Evolutionary conservation across 2,797 vertebrate species (phyloP).

Genomic region (Danio kyathit): DNA sequence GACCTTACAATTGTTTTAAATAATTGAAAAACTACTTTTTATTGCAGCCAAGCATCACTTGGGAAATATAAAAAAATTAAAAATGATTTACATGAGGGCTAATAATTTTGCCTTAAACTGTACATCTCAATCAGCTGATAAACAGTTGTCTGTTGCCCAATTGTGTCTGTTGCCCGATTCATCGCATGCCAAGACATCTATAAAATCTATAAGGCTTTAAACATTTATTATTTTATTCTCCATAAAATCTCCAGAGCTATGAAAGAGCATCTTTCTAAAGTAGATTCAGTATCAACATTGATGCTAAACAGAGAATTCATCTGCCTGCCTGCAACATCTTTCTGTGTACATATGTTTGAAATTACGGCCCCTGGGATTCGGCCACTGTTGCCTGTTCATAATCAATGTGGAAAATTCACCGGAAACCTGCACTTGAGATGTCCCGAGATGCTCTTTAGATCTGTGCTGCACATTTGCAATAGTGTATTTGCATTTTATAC

Average conservation of each 20-base stretch:
- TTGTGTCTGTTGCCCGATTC: no score
- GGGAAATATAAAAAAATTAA: no score
- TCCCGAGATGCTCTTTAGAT: conserved; percentile 34
- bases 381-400: conserved; percentile 29
- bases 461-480: conserved; percentile 50
- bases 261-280: not conserved
- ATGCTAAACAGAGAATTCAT: not conserved
- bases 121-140: not conserved
- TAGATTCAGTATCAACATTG: not conserved
- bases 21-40: no score
- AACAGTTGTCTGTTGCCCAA: conserved; percentile 6
- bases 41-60: no score
- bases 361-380: not conserved
- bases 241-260: no score
- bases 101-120: no score
- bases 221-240: no score
- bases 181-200: conserved; percentile 2
- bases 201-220: conserved; percentile 25
- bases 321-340: conserved; percentile 1
- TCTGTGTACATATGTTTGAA: conserved; percentile 18
- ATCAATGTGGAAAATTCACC: conserved; percentile 39
- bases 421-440: conserved; percentile 37
- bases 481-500: conserved; percentile 38
- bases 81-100: no score
- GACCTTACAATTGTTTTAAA: no score